These are phyloP conservation scores for Panagrolaimus sp. DNA, from an alignment of 1,140 invertebrate species.

Conservation along the genomic window DNA sequence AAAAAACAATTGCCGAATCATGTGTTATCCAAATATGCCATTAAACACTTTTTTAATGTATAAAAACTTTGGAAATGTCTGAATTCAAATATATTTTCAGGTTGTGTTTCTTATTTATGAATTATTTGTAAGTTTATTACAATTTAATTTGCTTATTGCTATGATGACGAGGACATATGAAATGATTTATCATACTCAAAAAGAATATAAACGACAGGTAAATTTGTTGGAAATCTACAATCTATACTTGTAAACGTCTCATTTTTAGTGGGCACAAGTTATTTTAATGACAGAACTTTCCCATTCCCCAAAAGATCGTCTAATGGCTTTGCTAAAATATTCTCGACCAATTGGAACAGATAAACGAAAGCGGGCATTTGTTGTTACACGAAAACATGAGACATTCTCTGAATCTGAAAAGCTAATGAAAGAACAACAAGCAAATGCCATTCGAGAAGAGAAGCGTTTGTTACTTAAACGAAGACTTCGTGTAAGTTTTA, in stretches of 20 bases:
- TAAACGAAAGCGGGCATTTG: conserved; percentile 69
- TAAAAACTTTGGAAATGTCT: too few relatives aligned
- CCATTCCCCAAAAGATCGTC: conserved; percentile 75
- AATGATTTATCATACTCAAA: conserved; percentile 83
- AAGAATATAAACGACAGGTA: conserved; percentile 95
- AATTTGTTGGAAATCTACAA: not conserved
- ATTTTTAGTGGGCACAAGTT: conserved; percentile 85
- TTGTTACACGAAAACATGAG: conserved; percentile 64
- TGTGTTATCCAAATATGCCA: too few relatives aligned
- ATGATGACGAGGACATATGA: conserved; percentile 99
- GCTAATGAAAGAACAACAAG: conserved; percentile 36
- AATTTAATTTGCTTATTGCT: conserved; percentile 97
- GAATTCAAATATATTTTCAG: conserved; percentile 62
- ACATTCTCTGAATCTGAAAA: conserved; percentile 35
- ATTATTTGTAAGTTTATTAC: conserved; percentile 84
- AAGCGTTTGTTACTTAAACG: conserved; percentile 43
- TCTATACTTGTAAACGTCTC: not conserved
- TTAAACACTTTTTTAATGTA: too few relatives aligned
- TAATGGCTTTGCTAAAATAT: conserved; percentile 78
- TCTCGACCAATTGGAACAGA: conserved; percentile 92
- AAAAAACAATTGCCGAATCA: too few relatives aligned
- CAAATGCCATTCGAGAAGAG: conserved; percentile 31
- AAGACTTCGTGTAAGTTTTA: conserved; percentile 23
- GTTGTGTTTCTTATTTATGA: conserved; percentile 87
- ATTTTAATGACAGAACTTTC: conserved; percentile 91